Evolutionary conservation across 2,888 invertebrate species (phyloP).

Genomic region (Apeira syringaria): DNA sequence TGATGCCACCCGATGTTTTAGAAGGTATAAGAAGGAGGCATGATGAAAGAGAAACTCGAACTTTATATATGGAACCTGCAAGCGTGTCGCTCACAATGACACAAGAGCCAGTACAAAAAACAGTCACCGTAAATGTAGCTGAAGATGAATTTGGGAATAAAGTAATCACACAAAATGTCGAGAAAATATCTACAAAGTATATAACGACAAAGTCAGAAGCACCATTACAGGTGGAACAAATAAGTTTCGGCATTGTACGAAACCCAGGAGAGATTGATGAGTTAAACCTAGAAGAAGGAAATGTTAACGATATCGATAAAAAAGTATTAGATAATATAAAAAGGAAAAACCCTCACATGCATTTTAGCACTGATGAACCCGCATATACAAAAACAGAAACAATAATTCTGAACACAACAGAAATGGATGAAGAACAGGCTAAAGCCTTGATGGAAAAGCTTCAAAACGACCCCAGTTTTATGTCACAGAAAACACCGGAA

Average conservation of each 20-base stretch:
- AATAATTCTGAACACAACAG: slow-evolving; percentile 79
- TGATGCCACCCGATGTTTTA: slow-evolving; percentile 72
- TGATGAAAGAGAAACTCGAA: slow-evolving; percentile 64
- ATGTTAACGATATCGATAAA: slow-evolving; percentile 69
- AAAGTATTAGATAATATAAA: slow-evolving; percentile 73
- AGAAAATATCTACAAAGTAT: slow-evolving; percentile 70
- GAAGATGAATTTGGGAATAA: slow-evolving; percentile 79
- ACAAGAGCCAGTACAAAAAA: slow-evolving; percentile 77
- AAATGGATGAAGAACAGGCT: slow-evolving; percentile 74
- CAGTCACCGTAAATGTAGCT: slow-evolving; percentile 74
- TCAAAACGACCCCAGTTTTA: slow-evolving; percentile 73
- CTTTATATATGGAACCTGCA: slow-evolving; percentile 74
- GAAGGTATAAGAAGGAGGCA: slow-evolving; percentile 66
- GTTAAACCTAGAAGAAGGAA: slow-evolving; percentile 68
- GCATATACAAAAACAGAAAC: slow-evolving; percentile 76
- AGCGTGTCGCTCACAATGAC: slow-evolving; percentile 74
- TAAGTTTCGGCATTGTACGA: slow-evolving; percentile 73
- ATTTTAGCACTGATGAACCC: slow-evolving; percentile 72
- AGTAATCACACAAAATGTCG: slow-evolving; percentile 76
- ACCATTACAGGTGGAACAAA: slow-evolving; percentile 75
- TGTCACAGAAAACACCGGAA: slow-evolving; percentile 72
- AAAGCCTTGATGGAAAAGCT: slow-evolving; percentile 73
- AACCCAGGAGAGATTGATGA: slow-evolving; percentile 63
- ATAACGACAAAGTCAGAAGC: slow-evolving; percentile 67
- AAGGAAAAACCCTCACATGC: slow-evolving; percentile 72